Evolutionary conservation across 2,888 invertebrate genomes (phyloP), one percentile per base, ranked within the genome.

Genomic region (Phyllotreta striolata): DNA sequence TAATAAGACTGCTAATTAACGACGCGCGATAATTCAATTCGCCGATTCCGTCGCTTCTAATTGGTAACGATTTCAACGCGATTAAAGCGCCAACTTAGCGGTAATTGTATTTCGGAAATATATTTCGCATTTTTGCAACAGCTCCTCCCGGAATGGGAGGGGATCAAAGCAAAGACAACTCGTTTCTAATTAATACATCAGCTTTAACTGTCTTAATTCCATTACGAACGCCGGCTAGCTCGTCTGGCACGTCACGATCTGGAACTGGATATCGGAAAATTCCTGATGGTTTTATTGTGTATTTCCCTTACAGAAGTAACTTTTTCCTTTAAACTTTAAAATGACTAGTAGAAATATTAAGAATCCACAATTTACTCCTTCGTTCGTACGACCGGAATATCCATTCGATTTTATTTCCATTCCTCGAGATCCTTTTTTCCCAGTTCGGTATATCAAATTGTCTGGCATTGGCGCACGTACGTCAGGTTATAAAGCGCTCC

Each of bases 261-360:
- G 49, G 60, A 55, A 61, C 49, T 40, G 34, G 63, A 60, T 63
- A 65, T 64, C 55, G 56, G 60, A 60, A 64, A 55, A 35, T 43
- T 39, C 59, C 37, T 55, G 58, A 64, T 64, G 49, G 64, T 67
- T 64, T 67, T 67, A 64, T 64, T 64, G 62, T 56, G 49, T 49
- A 58, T 64, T 67, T 62, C 55, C 46, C 58, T 47, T 49, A 7
- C 54, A 13, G 49, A 63, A 64, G 57, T 64, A 57, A 63, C 62
- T 66, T 66, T 66, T 66, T 66, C 57, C 62, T n/a, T n/a, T 40
- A 13, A 24, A 24, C 24, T 24, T 24, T 24, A 24, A 4, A 24
- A n/a, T n/a, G 24, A 24, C 2, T 24, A 24, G 24, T 24, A 24
- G 24, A 24, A 24, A 24, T 24, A 24, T 24, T 24, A 24, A 24